Conservation (phyloP, 2,113 vertebrate species). For the Apus apus region DNA sequence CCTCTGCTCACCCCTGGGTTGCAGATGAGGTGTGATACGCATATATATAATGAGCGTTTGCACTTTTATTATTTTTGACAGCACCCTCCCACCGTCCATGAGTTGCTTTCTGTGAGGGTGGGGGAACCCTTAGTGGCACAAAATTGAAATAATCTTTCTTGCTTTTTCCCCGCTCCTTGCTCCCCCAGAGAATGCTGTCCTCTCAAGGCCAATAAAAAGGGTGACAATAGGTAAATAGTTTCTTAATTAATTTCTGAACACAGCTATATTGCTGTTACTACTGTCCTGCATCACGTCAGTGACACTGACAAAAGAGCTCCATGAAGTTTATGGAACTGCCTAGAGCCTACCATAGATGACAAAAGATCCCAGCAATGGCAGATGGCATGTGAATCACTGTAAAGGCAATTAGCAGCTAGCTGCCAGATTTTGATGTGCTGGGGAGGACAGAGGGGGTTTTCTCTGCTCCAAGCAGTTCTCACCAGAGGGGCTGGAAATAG, state of each 20-base stretch:
- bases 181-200: background rate
- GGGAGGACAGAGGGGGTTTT: conserved; percentile 43
- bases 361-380: conserved; percentile 54
- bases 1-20: background rate
- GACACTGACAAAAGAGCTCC: conserved; percentile 30
- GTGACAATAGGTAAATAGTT: background rate
- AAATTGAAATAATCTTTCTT: background rate
- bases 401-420: conserved; percentile 69
- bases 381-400: conserved; percentile 68
- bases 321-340: conserved; percentile 17
- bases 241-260: background rate
- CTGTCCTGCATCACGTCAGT: background rate
- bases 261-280: background rate
- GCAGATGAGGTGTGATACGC: background rate
- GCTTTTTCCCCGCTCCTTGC: background rate
- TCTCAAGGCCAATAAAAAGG: background rate
- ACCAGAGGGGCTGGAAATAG: conserved; percentile 47
- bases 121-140: background rate
- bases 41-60: background rate
- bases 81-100: background rate
- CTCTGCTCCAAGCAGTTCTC: conserved; percentile 36
- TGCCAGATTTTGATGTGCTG: conserved; percentile 56
- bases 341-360: conserved; percentile 16
- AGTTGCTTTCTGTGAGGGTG: background rate
- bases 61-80: background rate